Base-by-base conservation (phyloP, 2,113 vertebrate species). In the Chelonoidis abingdonii region DNA sequence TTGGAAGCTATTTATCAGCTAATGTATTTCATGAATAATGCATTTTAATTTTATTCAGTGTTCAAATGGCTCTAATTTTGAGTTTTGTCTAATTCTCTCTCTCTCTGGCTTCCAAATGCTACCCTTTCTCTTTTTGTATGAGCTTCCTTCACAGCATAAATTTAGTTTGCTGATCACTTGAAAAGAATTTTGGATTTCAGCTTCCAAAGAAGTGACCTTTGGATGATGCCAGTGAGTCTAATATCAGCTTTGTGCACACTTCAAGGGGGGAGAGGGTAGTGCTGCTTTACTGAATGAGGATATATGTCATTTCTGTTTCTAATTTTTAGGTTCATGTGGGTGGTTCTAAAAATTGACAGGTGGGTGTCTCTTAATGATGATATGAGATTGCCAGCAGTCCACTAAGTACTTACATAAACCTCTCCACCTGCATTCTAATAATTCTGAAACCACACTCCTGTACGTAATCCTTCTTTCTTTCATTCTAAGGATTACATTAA, bases 1-100 rank as follows among this genome's bases (percentile, higher is more conserved):
- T 44, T 90, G 84, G 90, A 93, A 90, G 22, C 82, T 86, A 8
- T 87, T 93, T 76, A 38, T 89, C 53, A 53, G 52, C 13, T 76
- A 56, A 92, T 88, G 87, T 84, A 29, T 88, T 84, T 65, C 57
- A 79, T 2, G 12, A 86, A 94, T 88, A 54, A 49, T 84, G 16
- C 24, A 88, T 89, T 95, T 94, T 75, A 94, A 85, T 75, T 93
- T 27, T 86, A 62, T 2, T 56, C 87, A 83, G 84, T 80, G 92
- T 69, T 72, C 90, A 81, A 49, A 17, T 29, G 82, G 83, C 80
- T 89, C 87, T 83, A 80, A 93, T 95, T 90, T 81, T 62, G 86
- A 88, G 88, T 86, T 84, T 25, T 83, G 89, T 82, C 50, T 17
- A 49, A 8, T 92, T 6, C 84, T 86, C 86, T 93, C 16, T n/a